phyloP scores from a whole-genome alignment of 2,888 invertebrate species.

The Lysandra coridon region DNA sequence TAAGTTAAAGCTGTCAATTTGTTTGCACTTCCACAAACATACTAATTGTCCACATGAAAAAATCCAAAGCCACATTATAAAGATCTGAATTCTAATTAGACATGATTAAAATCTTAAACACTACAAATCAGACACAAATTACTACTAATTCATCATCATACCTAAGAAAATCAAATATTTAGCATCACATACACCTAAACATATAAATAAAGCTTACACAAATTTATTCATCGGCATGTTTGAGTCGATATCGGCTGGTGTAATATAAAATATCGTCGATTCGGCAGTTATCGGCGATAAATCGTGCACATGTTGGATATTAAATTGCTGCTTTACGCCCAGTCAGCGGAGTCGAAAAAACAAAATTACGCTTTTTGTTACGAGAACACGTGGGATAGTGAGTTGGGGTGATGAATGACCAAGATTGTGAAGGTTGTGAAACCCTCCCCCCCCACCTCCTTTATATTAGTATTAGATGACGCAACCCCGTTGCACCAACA shows the following conservation, averaged over 20 bases:
- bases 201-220: slow-evolving; percentile 15
- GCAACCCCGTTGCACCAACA: too few relatives aligned
- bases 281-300: slow-evolving; percentile 34
- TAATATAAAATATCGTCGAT: slow-evolving; percentile 27
- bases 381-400: neutral
- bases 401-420: neutral
- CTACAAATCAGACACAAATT: neutral
- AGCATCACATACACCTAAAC: neutral
- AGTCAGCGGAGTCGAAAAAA: neutral
- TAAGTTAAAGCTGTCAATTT: too few relatives aligned
- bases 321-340: slow-evolving; percentile 23
- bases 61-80: too few relatives aligned
- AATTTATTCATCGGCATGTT: slow-evolving; percentile 22
- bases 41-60: too few relatives aligned
- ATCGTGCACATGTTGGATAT: slow-evolving; percentile 34
- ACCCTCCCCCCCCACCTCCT: neutral
- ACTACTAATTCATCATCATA: neutral
- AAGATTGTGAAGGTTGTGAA: neutral
- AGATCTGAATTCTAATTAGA: too few relatives aligned
- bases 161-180: neutral
- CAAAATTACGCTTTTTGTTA: slow-evolving; percentile 32
- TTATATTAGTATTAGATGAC: too few relatives aligned
- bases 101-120: too few relatives aligned
- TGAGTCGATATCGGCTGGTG: slow-evolving; percentile 5
- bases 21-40: too few relatives aligned